phyloP scores from a whole-genome alignment of 2,113 vertebrate species.

The Cygnus buccinator region DNA sequence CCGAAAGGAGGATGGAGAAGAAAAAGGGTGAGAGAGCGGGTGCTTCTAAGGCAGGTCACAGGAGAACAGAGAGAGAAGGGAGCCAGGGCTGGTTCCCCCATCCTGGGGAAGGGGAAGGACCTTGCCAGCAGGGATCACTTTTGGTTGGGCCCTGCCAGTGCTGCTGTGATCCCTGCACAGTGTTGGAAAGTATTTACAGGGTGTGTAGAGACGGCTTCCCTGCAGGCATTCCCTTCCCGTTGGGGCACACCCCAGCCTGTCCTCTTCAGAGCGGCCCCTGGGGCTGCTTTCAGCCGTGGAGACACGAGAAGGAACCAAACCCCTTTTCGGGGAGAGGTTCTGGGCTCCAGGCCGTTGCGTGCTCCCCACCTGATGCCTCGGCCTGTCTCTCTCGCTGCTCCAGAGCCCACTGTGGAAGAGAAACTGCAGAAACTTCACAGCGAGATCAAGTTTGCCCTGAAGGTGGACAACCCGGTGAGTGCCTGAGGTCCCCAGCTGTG shows the following conservation, averaged over 20 bases:
- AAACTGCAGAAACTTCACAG: slow-evolving; percentile 95
- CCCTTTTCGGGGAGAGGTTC: neutral
- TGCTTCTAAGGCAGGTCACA: neutral
- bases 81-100: neutral
- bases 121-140: neutral
- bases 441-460: slow-evolving; percentile 95
- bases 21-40: slow-evolving; percentile 84
- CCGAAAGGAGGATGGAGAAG: slow-evolving; percentile 86
- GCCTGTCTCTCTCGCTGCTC: neutral
- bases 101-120: neutral
- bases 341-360: rapidly evolving
- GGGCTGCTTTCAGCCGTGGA: neutral
- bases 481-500: rapidly evolving
- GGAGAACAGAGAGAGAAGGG: neutral
- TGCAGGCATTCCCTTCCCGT: rapidly evolving
- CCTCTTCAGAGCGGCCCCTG: neutral
- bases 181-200: neutral
- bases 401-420: slow-evolving; percentile 92
- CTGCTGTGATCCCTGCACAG: rapidly evolving
- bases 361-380: neutral
- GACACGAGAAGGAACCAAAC: neutral
- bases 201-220: neutral
- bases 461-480: slow-evolving; percentile 96
- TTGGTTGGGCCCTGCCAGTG: neutral
- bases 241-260: neutral